Evolutionary conservation across 2,797 vertebrate species (phyloP), one percentile per base, ranked within the genome.

Genomic region (Falco columbarius): DNA sequence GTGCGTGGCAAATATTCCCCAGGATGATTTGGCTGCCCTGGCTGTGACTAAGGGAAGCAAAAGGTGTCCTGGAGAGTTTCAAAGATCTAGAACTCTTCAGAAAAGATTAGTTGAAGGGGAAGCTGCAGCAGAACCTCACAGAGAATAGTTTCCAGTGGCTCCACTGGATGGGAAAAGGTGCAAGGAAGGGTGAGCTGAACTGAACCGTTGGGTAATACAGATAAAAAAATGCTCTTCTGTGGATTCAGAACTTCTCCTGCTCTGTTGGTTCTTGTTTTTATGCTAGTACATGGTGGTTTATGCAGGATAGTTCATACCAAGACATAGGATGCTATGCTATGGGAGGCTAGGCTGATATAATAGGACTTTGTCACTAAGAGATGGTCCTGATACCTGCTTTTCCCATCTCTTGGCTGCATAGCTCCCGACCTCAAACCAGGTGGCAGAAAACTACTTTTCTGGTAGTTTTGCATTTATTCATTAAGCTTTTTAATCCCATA

Each of bases 371-470:
- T 38, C 49, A 32, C 27, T 19, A 21, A 68, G 16, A 84, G 10
- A 17, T 7, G 22, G 15, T 59, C 9, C 18, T 47, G n/a, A 66
- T 47, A 55, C 30, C 18, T 55, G 15, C 4, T 65, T 14, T 44
- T 81, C 22, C 30, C 40, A 58, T 1, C 16, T 51, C 44, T 55
- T 74, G 47, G 22, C 34, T 49, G 30, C 23, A 4, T 26, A 8
- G 9, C 10, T 80, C 20, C 20, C 54, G 2, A 1, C 29, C n/a
- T 80, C 59, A 11, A 40, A 22, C 12, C 49, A 27, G 3, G 0
- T 30, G 44, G 30, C 16, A 65, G n/a, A 67, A 91, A 65, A 29
- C 4, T n/a, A 0, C 5, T 38, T 36, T 30, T 80, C n/a, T 32
- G 32, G 4, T 3, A 2, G 27, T 49, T 92, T 66, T 81, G 26